These are phyloP conservation scores for Notamacropus eugenii DNA, from an alignment of 2,797 vertebrate genomes.

Conservation along the genomic window DNA sequence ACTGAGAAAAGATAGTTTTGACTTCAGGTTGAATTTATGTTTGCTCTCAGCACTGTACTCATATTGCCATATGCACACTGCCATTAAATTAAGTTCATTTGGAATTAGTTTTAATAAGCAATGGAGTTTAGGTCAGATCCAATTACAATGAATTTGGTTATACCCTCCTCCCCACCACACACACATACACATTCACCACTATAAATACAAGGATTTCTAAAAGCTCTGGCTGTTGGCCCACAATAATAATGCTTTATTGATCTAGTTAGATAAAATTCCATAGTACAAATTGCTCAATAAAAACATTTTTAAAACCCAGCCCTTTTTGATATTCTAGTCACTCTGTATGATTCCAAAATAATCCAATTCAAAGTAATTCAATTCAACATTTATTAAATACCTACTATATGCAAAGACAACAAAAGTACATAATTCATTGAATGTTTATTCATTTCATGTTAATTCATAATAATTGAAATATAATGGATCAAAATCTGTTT, in stretches of 20 bases:
- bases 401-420: neutral
- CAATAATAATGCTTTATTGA: slow-evolving; percentile 9
- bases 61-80: slow-evolving; percentile 6
- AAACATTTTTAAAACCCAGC: neutral
- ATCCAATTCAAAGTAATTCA: neutral
- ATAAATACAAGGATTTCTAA: neutral
- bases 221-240: neutral
- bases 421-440: neutral
- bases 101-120: neutral
- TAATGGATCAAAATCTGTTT: neutral
- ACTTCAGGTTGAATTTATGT: slow-evolving; percentile 67
- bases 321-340: neutral
- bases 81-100: slow-evolving; percentile 10
- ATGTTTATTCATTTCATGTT: neutral
- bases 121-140: slow-evolving; percentile 25
- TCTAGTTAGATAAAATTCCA: neutral
- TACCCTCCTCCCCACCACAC: neutral
- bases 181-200: neutral
- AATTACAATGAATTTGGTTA: neutral
- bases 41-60: slow-evolving; percentile 43
- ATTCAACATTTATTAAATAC: neutral
- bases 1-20: slow-evolving; percentile 44
- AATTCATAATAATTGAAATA: neutral
- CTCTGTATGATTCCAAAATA: slow-evolving; percentile 11
- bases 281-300: neutral